Percentiles rank a stretch among this genome's conserved stretches.
phyloP scores from a whole-genome alignment of 2,888 invertebrate genomes.

The Rhimphoctona megacephalus region DNA sequence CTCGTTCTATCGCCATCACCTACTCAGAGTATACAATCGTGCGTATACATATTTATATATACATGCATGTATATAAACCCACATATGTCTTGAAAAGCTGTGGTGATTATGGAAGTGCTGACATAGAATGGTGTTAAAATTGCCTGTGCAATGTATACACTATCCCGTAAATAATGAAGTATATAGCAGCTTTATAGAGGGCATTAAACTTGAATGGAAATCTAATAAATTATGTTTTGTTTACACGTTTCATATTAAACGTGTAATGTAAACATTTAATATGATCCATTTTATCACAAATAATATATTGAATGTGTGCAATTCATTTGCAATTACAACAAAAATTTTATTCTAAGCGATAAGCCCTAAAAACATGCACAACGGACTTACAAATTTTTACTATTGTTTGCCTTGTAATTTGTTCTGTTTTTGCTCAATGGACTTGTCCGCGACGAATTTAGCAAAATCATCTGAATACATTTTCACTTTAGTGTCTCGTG shows the following conservation, averaged over 20 bases:
- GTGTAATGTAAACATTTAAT: background rate
- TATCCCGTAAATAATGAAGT: background rate
- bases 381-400: background rate
- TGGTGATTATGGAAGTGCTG: background rate
- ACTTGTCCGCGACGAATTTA: background rate
- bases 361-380: background rate
- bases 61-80: no score
- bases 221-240: background rate
- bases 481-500: background rate
- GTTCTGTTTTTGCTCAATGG: background rate
- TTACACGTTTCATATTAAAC: background rate
- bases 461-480: background rate
- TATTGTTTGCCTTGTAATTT: background rate
- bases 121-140: slow-evolving; percentile 2
- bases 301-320: background rate
- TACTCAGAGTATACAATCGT: slow-evolving; percentile 8
- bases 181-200: background rate
- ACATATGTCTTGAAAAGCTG: background rate
- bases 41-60: background rate
- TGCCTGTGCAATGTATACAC: background rate
- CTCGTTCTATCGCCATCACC: slow-evolving; percentile 58
- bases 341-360: background rate
- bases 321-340: background rate
- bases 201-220: background rate
- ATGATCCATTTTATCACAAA: background rate